These are phyloP conservation scores for Eupithecia tripunctaria DNA, from an alignment of 2,888 invertebrate species.

Conservation along the genomic window DNA sequence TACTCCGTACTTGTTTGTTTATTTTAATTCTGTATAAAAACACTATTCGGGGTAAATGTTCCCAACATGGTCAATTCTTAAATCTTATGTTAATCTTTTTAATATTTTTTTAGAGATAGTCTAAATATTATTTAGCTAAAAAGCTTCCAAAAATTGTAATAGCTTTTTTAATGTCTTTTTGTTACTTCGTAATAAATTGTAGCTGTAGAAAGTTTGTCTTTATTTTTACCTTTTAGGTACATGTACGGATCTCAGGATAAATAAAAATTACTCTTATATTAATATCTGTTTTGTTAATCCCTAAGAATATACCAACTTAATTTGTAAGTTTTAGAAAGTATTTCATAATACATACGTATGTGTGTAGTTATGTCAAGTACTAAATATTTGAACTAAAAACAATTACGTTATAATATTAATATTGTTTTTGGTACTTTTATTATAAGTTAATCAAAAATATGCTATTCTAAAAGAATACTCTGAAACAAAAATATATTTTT, in stretches of 20 bases:
- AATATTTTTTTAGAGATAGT: neutral
- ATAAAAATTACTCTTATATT: slow-evolving; percentile 9
- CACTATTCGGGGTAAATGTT: neutral
- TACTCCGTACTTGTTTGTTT: neutral
- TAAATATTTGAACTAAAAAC: neutral
- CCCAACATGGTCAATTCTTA: neutral
- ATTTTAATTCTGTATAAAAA: neutral
- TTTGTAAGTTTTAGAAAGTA: neutral
- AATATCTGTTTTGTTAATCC: slow-evolving; percentile 25
- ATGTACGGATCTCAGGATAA: slow-evolving; percentile 30
- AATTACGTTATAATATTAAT: neutral
- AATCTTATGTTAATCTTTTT: neutral
- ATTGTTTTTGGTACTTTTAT: neutral
- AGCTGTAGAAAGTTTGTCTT: slow-evolving; percentile 27
- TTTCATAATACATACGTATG: neutral
- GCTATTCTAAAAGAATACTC: neutral
- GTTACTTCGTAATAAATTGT: slow-evolving; percentile 31
- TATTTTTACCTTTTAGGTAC: slow-evolving; percentile 39
- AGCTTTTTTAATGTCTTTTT: slow-evolving; percentile 6
- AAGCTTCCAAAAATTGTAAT: neutral
- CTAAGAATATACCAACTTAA: neutral
- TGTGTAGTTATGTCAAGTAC: slow-evolving; percentile 3
- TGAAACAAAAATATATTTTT: neutral
- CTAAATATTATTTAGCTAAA: neutral
- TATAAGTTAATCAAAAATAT: neutral